Evolutionary conservation across 2,113 vertebrate genomes (phyloP), one percentile per base, ranked within the genome.

Genomic region (Alligator mississippiensis): DNA sequence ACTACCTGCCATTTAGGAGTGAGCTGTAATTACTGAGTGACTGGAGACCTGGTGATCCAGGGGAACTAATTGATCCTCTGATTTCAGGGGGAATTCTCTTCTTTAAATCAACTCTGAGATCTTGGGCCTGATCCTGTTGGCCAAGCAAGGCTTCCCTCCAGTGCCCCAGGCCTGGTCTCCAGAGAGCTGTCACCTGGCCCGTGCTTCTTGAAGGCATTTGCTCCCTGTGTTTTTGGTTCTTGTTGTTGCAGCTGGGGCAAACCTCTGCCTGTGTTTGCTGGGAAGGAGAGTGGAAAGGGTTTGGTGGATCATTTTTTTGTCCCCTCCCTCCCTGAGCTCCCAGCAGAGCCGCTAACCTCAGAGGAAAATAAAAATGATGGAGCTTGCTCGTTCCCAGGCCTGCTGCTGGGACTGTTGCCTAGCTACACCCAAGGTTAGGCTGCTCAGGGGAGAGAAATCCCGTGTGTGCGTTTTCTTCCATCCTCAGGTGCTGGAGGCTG

Each of bases 321-420:
- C 66, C 59, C 60, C 30, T 5, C 30, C 9, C 2, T 22, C 2
- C 19, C 6, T 22, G 11, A 38, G n/a, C n/a, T 92, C 25, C 87
- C 87, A 34, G 7, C 4, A 16, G 27, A 94, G n/a, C 57, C n/a
- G 83, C 64, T 93, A 83, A 77, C 61, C 87, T 91, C 30, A 2
- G 15, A 77, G 63, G 57, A 57, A 3, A 4, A 57, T 84, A 57
- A 28, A 90, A 90, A 81, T 55, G 4, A 4, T 54, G 22, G 55
- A 68, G 18, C 30, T 57, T 1, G 0, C 30, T 80, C 15, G 4
- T 30, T 55, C 57, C 22, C 80, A 4, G 0, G 1, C 18, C 60
- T 57, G 47, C 80, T 0, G 0, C 77, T n/a, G 80, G 47, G 72
- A n/a, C 12, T 7, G 80, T 89, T 70, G 74, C 77, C 93, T 74